Conservation (phyloP, 92 coral and sea anemone species). For the Zoanthus sansibaricus region DNA sequence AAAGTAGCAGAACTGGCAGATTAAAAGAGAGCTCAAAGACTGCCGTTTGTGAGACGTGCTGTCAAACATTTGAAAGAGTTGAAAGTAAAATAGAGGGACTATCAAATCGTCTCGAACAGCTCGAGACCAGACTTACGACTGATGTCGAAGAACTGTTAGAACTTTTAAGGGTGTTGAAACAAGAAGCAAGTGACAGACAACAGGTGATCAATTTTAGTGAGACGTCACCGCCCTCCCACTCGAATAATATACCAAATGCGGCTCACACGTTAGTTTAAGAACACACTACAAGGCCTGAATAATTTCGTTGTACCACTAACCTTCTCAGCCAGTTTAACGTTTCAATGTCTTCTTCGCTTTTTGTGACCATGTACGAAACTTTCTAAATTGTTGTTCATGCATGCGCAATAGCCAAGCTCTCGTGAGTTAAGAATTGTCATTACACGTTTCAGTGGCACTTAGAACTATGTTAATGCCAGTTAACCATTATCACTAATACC, state of each 20-base stretch:
- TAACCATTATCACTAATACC: no score
- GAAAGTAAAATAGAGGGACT: constrained; percentile 73
- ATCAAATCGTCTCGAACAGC: constrained; percentile 70
- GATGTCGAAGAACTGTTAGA: constrained; percentile 82
- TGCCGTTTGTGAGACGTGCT: constrained; percentile 44
- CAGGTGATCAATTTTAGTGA: background rate
- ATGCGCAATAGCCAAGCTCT: no score
- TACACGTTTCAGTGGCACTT: no score
- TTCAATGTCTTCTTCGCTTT: no score
- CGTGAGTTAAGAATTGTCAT: no score
- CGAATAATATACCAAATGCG: background rate
- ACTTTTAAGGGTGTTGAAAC: constrained; percentile 60
- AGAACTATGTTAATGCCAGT: no score
- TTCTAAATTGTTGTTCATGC: no score
- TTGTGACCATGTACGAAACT: no score
- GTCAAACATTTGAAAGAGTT: constrained; percentile 54
- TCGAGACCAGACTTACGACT: constrained; percentile 75
- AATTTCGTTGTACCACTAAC: no score
- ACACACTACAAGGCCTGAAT: background rate
- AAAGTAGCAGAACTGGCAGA: constrained; percentile 12
- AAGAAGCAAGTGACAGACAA: constrained; percentile 22
- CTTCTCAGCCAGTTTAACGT: no score
- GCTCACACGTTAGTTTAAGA: constrained; percentile 11
- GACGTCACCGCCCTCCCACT: background rate
- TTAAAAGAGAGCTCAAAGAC: background rate